These are phyloP conservation scores for Oryzias javanicus DNA, from an alignment of 2,113 vertebrate species.

Conservation along the genomic window DNA sequence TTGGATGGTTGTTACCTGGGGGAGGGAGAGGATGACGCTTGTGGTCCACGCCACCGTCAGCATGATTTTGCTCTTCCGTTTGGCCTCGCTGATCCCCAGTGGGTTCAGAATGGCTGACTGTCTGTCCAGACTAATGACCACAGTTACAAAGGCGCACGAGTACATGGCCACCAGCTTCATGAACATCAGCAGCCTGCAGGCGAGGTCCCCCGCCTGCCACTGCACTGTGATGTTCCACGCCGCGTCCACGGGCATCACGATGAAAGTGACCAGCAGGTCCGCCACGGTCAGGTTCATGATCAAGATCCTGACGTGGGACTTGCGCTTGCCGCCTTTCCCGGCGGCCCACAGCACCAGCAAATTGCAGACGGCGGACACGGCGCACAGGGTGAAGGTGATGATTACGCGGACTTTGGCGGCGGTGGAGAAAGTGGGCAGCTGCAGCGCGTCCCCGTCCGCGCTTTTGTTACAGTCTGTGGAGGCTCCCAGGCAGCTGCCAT, in stretches of 20 bases:
- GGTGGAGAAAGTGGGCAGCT: constrained; percentile 83
- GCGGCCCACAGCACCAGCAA: constrained; percentile 76
- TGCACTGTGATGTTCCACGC: constrained; percentile 87
- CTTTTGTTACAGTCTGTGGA: constrained; percentile 44
- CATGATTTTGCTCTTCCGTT: constrained; percentile 81
- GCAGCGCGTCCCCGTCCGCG: constrained; percentile 49
- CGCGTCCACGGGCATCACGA: constrained; percentile 87
- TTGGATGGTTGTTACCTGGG: constrained; percentile 77
- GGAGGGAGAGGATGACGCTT: constrained; percentile 78
- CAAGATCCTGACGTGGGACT: constrained; percentile 81
- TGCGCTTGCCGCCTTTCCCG: constrained; percentile 69
- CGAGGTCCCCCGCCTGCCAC: constrained; percentile 81
- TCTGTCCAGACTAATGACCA: constrained; percentile 85
- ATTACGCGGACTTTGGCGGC: constrained; percentile 83
- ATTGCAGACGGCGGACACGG: constrained; percentile 78
- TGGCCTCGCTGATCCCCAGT: constrained; percentile 78
- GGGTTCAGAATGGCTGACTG: constrained; percentile 85
- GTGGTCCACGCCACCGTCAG: constrained; percentile 80
- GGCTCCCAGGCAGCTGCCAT: constrained; percentile 59
- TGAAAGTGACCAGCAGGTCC: constrained; percentile 83
- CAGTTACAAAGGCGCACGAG: constrained; percentile 84
- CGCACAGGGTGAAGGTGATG: constrained; percentile 80
- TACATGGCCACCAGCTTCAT: constrained; percentile 87
- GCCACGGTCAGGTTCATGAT: constrained; percentile 84
- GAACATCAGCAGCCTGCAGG: constrained; percentile 86